Conservation (phyloP, 2,888 invertebrate species). For the Apamea monoglypha region DNA sequence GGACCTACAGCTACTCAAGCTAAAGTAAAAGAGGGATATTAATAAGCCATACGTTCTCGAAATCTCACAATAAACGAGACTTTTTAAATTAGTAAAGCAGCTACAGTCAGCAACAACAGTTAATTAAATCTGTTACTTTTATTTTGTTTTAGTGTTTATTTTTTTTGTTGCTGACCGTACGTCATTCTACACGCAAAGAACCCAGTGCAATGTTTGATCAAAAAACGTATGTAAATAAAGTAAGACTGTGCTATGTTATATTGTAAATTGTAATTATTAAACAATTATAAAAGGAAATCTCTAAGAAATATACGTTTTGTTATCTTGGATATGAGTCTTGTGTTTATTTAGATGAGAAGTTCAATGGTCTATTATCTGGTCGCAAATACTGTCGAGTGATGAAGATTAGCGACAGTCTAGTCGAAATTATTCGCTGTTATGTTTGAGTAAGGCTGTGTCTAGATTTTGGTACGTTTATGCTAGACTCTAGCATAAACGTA, state of each 20-base stretch:
- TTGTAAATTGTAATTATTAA: conserved; percentile 31
- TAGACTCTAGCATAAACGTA: background rate
- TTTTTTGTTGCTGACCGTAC: too few relatives aligned
- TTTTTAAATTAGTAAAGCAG: background rate
- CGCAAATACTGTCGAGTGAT: conserved; percentile 45
- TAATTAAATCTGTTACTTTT: too few relatives aligned
- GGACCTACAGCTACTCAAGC: background rate
- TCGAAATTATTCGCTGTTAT: conserved; percentile 24
- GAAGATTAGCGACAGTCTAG: conserved; percentile 29
- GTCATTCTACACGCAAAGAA: background rate
- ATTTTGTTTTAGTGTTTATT: too few relatives aligned
- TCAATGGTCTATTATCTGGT: conserved; percentile 67
- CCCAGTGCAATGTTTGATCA: conserved; percentile 14
- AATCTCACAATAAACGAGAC: background rate
- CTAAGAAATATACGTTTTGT: conserved; percentile 54
- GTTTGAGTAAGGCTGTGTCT: background rate
- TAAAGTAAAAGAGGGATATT: background rate
- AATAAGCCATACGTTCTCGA: background rate
- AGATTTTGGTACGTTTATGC: too few relatives aligned
- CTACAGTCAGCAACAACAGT: too few relatives aligned
- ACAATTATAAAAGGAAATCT: conserved; percentile 40
- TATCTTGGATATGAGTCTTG: conserved; percentile 54
- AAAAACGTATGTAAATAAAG: conserved; percentile 26
- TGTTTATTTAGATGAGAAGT: conserved; percentile 64
- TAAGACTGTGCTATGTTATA: conserved; percentile 48